These are phyloP conservation scores for Andrena fulva DNA, from an alignment of 2,888 invertebrate species.

Conservation along the genomic window DNA sequence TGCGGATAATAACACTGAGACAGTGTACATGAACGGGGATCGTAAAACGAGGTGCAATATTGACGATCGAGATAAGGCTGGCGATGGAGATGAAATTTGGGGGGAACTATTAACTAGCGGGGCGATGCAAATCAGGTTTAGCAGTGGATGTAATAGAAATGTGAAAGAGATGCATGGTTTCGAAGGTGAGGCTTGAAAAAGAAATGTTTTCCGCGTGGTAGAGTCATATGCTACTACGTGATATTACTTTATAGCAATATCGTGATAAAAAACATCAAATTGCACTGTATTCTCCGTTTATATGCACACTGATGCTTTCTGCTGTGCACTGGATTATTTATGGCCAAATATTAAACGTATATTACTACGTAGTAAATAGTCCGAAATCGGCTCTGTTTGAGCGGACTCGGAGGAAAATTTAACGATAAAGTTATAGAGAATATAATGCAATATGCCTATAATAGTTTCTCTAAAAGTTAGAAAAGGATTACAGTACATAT, in stretches of 20 bases:
- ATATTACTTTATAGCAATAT: neutral
- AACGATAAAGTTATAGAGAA: neutral
- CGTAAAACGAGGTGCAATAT: conserved; percentile 16
- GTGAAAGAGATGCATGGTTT: neutral
- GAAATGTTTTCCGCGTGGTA: neutral
- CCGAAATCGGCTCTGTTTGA: too few species aligned
- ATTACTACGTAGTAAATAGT: too few species aligned
- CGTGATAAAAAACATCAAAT: neutral
- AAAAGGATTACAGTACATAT: conserved; percentile 1
- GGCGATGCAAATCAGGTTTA: conserved; percentile 12
- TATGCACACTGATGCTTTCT: neutral
- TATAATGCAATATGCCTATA: neutral
- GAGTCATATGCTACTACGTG: neutral
- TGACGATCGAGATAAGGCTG: neutral
- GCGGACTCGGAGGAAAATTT: neutral
- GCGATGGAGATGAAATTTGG: neutral
- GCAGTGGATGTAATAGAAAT: neutral
- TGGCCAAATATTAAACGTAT: neutral
- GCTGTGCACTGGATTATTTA: neutral
- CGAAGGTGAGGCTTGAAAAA: neutral
- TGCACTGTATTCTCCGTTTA: neutral
- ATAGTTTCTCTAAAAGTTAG: neutral
- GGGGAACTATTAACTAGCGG: neutral
- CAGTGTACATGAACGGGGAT: conserved; percentile 13
- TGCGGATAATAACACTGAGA: conserved; percentile 14